Base-by-base conservation (phyloP, 2,113 vertebrate species). In the Brachypteracias leptosomus region DNA sequence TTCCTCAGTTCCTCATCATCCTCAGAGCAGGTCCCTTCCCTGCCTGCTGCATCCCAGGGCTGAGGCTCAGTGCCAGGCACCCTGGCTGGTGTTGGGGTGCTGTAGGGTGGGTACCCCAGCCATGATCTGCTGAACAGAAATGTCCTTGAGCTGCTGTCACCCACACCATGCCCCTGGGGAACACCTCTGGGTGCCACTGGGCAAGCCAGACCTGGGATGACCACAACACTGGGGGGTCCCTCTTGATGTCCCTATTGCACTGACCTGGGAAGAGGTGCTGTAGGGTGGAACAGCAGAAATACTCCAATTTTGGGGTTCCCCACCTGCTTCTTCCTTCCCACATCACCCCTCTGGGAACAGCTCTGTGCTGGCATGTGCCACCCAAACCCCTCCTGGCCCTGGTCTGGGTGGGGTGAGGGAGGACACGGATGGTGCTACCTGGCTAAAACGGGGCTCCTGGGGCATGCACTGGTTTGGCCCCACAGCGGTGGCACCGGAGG, bases 331-430 rank as follows among this genome's bases (percentile, higher is more conserved):
- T 10, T 31, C 16, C 63, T 42, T 57, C 29, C 35, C n/a, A 5
- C 40, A 25, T n/a, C 66, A 10, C 7, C 55, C n/a, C 47, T 1
- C 10, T 0, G 31, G 62, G 76, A 44, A 0, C 44, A 40, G 62
- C 59, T 51, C 65, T 8, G 42, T 0, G 1, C 58, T 11, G 6
- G 35, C 36, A 66, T 5, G 0, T 10, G 25, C 55, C 42, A 5
- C 1, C 59, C 77, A 31, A 36, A 46, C 46, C 36, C 54, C 2
- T 42, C 19, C n/a, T 9, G 59, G 16, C 9, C n/a, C 51, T 2
- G 0, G 1, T 9, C n/a, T 3, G 2, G 19, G 29, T 11, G n/a
- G 28, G 17, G 18, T 17, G 5, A 3, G 4, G 10, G 4, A 5
- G 9, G n/a, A 29, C 6, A 24, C 2, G 3, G 61, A 24, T 2